phyloP scores from a whole-genome alignment of 2,113 vertebrate genomes.

The Sinosuthora webbiana region DNA sequence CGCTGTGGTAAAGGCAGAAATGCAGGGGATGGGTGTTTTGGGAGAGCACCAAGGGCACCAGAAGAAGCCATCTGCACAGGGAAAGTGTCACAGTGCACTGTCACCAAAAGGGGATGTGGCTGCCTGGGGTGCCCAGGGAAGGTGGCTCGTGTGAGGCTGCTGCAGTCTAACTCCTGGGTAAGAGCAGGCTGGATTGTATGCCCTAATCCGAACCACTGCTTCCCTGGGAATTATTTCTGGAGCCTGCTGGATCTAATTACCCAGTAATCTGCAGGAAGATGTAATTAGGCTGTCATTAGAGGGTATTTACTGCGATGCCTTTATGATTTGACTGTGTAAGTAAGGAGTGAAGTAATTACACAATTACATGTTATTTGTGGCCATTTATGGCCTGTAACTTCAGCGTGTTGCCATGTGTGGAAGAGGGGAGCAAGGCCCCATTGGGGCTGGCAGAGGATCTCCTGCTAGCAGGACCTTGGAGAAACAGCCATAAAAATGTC shows the following conservation, averaged over 20 bases:
- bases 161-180: neutral
- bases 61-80: neutral
- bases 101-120: neutral
- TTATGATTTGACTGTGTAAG: conserved; percentile 64
- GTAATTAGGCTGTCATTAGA: conserved; percentile 72
- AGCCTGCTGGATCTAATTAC: conserved; percentile 70
- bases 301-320: conserved; percentile 62
- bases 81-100: fast-evolving
- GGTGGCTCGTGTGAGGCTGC: neutral
- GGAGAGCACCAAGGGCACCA: neutral
- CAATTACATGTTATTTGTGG: conserved; percentile 60
- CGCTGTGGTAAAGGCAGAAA: neutral
- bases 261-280: conserved; percentile 68
- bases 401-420: conserved; percentile 32
- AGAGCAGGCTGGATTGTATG: conserved; percentile 15
- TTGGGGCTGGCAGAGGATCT: neutral
- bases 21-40: neutral
- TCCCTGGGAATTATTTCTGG: conserved; percentile 70
- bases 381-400: conserved; percentile 53
- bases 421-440: neutral
- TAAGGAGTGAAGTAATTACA: conserved; percentile 59
- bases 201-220: conserved; percentile 45
- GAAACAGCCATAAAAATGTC: neutral
- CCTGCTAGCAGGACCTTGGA: neutral
- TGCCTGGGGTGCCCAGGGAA: fast-evolving